phyloP scores from a whole-genome alignment of 1,140 invertebrate species.

The Coelopa frigida region DNA sequence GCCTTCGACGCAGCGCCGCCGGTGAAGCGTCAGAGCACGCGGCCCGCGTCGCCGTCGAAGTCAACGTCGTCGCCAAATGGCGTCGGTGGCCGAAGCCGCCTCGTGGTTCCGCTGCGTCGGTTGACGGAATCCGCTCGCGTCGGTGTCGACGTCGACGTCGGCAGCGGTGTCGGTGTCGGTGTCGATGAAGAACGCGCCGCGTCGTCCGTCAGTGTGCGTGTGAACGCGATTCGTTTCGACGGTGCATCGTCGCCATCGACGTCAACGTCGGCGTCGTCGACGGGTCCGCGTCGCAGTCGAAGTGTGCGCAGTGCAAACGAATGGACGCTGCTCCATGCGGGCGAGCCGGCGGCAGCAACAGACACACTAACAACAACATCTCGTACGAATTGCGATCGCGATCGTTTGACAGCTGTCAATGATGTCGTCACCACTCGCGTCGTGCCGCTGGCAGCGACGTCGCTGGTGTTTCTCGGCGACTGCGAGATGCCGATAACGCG shows the following conservation, averaged over 20 bases:
- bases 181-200: background rate
- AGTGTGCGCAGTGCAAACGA: too few species aligned
- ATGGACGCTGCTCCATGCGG: too few species aligned
- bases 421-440: slow-evolving; percentile 17
- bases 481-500: slow-evolving; percentile 22
- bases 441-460: slow-evolving; percentile 19
- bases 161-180: too few species aligned
- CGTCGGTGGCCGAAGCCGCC: too few species aligned
- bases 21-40: background rate
- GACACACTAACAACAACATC: background rate
- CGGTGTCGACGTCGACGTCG: too few species aligned
- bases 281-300: too few species aligned
- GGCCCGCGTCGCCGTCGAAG: too few species aligned
- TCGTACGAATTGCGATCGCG: background rate
- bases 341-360: slow-evolving; percentile 6
- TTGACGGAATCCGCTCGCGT: too few species aligned
- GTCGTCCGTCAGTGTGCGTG: slow-evolving; percentile 14
- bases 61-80: too few species aligned
- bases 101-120: too few species aligned
- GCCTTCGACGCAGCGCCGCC: background rate
- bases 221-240: slow-evolving; percentile 12
- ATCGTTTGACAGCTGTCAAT: slow-evolving; percentile 11
- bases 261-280: background rate
- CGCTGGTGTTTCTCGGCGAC: slow-evolving; percentile 23
- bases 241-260: background rate